Evolutionary conservation across 2,797 vertebrate genomes (phyloP), one percentile per base, ranked within the genome.

Genomic region (Hephaestus fuliginosus): DNA sequence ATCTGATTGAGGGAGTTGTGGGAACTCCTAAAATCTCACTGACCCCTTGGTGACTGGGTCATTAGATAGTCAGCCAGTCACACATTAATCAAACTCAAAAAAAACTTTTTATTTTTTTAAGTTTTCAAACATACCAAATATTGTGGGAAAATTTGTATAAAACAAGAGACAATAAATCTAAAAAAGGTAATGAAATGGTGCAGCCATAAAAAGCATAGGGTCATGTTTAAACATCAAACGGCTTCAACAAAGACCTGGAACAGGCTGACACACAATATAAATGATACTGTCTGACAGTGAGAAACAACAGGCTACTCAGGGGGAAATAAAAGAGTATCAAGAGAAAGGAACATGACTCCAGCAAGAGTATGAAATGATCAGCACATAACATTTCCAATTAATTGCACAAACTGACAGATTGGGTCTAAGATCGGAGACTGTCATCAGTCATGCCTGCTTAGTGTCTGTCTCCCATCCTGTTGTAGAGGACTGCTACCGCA

Each of bases 391-490:
- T 55, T 73, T 55, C 2, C 22, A 75, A 17, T 43, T 17, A 60
- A 53, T 83, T 55, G 22, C 48, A 49, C 7, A 56, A 43, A 39
- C 28, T 56, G 65, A 63, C 36, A 79, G 44, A 72, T 8, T 44
- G 7, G 11, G 53, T 63, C 74, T 89, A 62, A 72, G 81, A 76
- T 41, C 13, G 36, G 57, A 49, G 65, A 56, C 39, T 60, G 28
- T 64, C 39, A 72, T 62, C 41, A 74, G 82, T 79, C 83, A 57
- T 70, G 80, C 70, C 76, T 73, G 76, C 80, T 74, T 58, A 75
- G 78, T 86, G 73, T 80, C 68, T 80, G 78, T 83, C 81, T 79
- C 80, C 83, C 75, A 76, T 61, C 58, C 70, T 70, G 84, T 81
- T 82, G 70, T 68, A 66, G 74, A 75, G 53, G 62, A 83, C 83